Base-by-base conservation (phyloP, 2,888 invertebrate species). In the Arge pagana region DNA sequence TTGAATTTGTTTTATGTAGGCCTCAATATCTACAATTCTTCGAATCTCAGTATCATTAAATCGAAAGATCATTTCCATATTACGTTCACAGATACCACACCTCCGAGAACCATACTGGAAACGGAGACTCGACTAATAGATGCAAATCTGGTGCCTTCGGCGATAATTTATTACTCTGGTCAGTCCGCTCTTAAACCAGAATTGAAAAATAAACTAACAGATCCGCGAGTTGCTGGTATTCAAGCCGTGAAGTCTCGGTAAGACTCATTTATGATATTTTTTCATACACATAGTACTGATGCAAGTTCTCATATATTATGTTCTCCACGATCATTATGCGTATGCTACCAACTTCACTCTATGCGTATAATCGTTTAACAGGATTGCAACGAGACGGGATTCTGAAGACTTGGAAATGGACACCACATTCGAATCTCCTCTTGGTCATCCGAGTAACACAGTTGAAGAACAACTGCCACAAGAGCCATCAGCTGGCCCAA, bases 1-100 rank as follows among this genome's bases (percentile, higher is more conserved):
- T 82, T 59, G 78, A 84, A 41, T 95, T 95, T 77, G 82, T 88
- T 70, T 81, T 95, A 53, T 95, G 92, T 93, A 81, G 85, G 89
- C 83, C 51, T 37, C 28, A 36, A 37, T 42, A 56, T 53, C 55
- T 49, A 41, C 43, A 45, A 16, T 31, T 48, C 28, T 39, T 18
- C 36, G 52, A 13, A 33, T 43, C 41, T 43, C 37, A 35, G 31
- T 33, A 52, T 54, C 33, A 5, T 33, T 53, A n/a, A 52, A 52
- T 18, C 30, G 15, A 42, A 33, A 39, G 18, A 18, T 28, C n/a
- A n/a, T n/a, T n/a, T n/a, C n/a, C n/a, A 30, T 28, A 21, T 37
- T 45, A 53, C 53, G 24, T 60, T 79, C 78, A 57, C 74, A 93
- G 93, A 90, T 79, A 87, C 88, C 28, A 86, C 92, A 11, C 94